A percentile compares a stretch with the other conserved stretches of the same genome.
These are phyloP conservation scores for Palythoa grandiflora DNA, from an alignment of 92 coral and sea anemone genomes.

Conservation along the genomic window DNA sequence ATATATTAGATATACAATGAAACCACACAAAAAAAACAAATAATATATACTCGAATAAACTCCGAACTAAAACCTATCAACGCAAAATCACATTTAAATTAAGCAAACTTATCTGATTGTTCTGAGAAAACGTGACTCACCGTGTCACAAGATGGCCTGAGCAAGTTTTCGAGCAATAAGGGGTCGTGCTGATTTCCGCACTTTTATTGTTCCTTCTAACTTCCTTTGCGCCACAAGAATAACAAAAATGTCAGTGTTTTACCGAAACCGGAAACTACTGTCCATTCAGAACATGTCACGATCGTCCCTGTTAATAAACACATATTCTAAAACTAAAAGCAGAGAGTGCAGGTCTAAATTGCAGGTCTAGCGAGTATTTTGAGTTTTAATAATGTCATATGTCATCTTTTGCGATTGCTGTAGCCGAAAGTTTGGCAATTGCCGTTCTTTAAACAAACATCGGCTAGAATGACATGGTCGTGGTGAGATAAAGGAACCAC, in stretches of 20 bases:
- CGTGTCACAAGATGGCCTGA: neutral
- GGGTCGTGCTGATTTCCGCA: neutral
- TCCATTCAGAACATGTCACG: neutral
- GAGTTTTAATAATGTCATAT: slow-evolving; percentile 38
- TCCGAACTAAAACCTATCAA: neutral
- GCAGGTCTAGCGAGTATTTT: neutral
- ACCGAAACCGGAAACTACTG: neutral
- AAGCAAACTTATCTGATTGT: neutral
- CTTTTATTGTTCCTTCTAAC: neutral
- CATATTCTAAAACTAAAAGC: neutral
- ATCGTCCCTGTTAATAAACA: neutral
- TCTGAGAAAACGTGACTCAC: neutral
- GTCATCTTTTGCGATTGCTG: slow-evolving; percentile 33
- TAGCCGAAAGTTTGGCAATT: slow-evolving; percentile 37
- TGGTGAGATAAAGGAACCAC: slow-evolving; percentile 12
- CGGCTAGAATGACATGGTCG: slow-evolving; percentile 41
- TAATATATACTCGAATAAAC: neutral
- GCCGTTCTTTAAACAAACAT: slow-evolving; percentile 28
- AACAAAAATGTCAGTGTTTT: neutral
- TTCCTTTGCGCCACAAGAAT: neutral
- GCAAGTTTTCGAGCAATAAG: neutral
- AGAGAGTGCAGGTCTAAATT: no score
- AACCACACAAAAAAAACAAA: neutral
- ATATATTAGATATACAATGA: neutral
- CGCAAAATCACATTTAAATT: neutral